Conservation (phyloP, 1,140 invertebrate genomes). For the Coptotermes formosanus region DNA sequence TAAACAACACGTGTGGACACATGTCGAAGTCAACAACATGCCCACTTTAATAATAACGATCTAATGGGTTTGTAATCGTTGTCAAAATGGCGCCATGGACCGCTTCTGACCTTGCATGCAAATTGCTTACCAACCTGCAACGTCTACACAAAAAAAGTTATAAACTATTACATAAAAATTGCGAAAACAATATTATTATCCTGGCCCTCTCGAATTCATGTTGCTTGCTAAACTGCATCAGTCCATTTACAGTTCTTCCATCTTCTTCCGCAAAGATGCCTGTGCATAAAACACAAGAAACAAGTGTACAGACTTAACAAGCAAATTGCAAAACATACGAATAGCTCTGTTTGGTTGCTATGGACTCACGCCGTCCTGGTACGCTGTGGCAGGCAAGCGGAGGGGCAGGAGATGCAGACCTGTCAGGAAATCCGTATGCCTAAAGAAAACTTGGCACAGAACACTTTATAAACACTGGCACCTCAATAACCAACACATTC, state of each 20-base stretch:
- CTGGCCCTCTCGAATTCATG: not conserved
- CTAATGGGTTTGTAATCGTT: not conserved
- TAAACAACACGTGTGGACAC: not conserved
- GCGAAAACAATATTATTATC: not conserved
- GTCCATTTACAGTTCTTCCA: not conserved
- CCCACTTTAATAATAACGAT: not conserved
- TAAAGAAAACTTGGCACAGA: constrained; percentile 20
- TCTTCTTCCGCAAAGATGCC: not conserved
- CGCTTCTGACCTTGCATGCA: not conserved
- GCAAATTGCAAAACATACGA: not conserved
- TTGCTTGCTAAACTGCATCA: not conserved
- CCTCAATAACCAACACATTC: constrained; percentile 28
- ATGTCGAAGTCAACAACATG: not conserved
- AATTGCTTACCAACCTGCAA: constrained; percentile 16
- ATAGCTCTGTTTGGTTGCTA: not conserved
- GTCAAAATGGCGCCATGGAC: not conserved
- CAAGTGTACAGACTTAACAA: not conserved
- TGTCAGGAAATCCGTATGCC: constrained; percentile 17
- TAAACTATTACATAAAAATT: not conserved
- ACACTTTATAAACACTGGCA: constrained; percentile 28
- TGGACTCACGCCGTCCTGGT: not conserved
- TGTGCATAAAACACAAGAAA: not conserved
- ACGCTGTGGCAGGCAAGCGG: not conserved
- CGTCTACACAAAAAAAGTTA: not conserved
- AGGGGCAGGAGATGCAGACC: not conserved